Percentiles rank a stretch among this genome's conserved stretches.
These are phyloP conservation scores for Nymphalis c-album DNA, from an alignment of 2,888 invertebrate genomes.

Conservation along the genomic window DNA sequence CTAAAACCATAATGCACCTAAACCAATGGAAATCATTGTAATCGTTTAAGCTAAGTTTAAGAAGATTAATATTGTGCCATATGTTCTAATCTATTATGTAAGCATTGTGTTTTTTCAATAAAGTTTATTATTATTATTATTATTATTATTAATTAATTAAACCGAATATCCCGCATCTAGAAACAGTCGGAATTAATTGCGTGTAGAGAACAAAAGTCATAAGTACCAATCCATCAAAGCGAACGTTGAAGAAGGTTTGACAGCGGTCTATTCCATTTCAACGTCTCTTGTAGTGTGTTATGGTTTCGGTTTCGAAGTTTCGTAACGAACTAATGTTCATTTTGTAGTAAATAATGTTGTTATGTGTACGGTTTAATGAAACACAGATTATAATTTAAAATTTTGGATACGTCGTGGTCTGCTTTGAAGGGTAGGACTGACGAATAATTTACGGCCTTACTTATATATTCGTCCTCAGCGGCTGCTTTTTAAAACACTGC, in stretches of 20 bases:
- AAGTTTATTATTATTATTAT: no score
- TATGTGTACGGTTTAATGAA: neutral
- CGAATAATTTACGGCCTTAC: no score
- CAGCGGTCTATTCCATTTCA: conserved; percentile 39
- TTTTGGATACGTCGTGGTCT: neutral
- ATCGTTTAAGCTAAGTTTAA: no score
- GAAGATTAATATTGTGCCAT: no score
- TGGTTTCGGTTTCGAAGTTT: conserved; percentile 14
- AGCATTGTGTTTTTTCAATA: no score
- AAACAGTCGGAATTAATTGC: conserved; percentile 44
- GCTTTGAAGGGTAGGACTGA: no score
- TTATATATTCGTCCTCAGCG: no score
- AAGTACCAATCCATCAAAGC: conserved; percentile 43
- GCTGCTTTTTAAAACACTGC: no score
- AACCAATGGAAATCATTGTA: no score
- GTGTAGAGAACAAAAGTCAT: conserved; percentile 44
- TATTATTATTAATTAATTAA: no score
- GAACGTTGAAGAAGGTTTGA: conserved; percentile 43
- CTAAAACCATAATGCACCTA: no score
- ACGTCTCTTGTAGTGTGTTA: conserved; percentile 14
- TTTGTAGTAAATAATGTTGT: neutral
- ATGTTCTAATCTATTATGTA: no score
- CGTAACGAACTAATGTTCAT: neutral
- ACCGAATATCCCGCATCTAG: conserved; percentile 34
- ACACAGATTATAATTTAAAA: neutral